Evolutionary conservation across 1,140 invertebrate genomes (phyloP), one percentile per base, ranked within the genome.

Genomic region (Ctenoplectra terminalis): DNA sequence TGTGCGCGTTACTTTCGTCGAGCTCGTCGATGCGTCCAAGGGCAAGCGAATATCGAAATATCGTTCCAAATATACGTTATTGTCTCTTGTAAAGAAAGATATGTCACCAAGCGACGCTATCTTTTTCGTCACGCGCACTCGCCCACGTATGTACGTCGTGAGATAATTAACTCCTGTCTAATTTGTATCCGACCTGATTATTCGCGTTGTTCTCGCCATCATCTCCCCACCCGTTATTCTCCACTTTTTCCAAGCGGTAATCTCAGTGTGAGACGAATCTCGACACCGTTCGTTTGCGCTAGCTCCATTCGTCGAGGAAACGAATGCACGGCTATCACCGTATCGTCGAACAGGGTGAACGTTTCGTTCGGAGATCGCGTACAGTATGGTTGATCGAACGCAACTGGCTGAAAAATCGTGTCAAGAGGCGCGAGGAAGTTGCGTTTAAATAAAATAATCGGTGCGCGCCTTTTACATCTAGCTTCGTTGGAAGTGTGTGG

Each of bases 391-490:
- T n/a, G n/a, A 66, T 46, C 9, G 20, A 23, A 31, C 60, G 31
- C 0, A 11, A 2, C 20, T 6, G 20, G n/a, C 37, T 31, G 72
- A 34, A 50, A 37, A 63, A 63, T 63, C 40, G 56, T n/a, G 40
- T 11, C 15, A 31, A 48, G 43, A 15, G 9, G 2, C 11, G 2
- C 23, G 20, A n/a, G 52, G 37, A 61, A 73, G 37, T 29, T 3
- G 54, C 43, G 34, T 46, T 76, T 43, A 54, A 84, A 64, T 70
- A 82, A 84, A 84, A 61, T 75, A 52, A 70, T 70, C 50, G 79
- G 46, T 66, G 69, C 46, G 46, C 34, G 29, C 54, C 63, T 61
- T 81, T 83, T 83, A 75, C 58, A 52, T 81, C 76, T 64, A 69
- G 66, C 54, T 81, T 81, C 61, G 50, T 64, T 58, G 63, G 56